Conservation (phyloP, 2,797 vertebrate genomes). For the Botia kubotai region DNA sequence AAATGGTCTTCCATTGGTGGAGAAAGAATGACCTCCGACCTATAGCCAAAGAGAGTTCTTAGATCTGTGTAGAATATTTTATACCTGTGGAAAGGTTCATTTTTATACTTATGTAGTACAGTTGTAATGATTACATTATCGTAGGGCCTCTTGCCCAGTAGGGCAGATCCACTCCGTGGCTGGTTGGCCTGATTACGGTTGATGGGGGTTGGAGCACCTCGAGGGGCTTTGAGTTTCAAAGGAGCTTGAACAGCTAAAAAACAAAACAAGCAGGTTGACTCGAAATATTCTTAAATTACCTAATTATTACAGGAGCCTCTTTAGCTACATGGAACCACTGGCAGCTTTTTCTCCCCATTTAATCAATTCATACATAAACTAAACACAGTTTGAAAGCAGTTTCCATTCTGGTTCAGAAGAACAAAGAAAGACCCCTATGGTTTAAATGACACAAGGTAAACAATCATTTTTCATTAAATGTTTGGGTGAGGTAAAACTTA, state of each 20-base stretch:
- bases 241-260: conserved; percentile 87
- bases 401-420: too few species aligned
- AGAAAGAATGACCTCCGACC: conserved; percentile 85
- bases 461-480: too few species aligned
- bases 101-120: not conserved
- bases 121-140: conserved; percentile 81
- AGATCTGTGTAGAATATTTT: not conserved
- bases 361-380: too few species aligned
- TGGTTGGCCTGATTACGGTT: conserved; percentile 92
- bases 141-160: conserved; percentile 88
- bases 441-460: too few species aligned
- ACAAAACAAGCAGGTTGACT: conserved; percentile 16
- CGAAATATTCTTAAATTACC: not conserved
- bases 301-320: not conserved
- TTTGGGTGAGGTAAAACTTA: too few species aligned
- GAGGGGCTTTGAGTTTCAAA: conserved; percentile 89
- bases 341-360: too few species aligned
- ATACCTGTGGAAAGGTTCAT: not conserved
- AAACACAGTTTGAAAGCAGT: too few species aligned
- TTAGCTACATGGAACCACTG: too few species aligned
- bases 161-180: conserved; percentile 82
- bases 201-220: conserved; percentile 91
- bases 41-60: conserved; percentile 59
- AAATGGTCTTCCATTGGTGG: conserved; percentile 90
- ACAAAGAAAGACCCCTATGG: too few species aligned